A percentile compares a stretch with the other conserved stretches of the same genome.
Evolutionary conservation across 2,113 vertebrate species (phyloP).

Genomic region (Sphyrna mokarran): DNA sequence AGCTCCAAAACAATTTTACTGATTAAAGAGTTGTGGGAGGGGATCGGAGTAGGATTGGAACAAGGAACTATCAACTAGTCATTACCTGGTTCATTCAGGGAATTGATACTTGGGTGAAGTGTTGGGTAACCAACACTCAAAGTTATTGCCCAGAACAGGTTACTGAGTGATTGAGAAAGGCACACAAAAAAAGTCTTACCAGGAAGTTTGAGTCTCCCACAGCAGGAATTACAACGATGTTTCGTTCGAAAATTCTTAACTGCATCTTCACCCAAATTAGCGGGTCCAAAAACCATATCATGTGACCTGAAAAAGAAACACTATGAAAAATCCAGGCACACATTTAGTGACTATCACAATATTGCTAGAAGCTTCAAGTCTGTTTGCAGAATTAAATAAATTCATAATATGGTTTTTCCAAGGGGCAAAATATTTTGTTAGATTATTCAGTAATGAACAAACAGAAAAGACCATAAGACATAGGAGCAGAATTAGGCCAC

Average conservation of each 20-base stretch:
- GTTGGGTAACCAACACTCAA: neutral
- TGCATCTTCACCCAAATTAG: slow-evolving; percentile 93
- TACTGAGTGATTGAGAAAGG: neutral
- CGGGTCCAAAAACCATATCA: slow-evolving; percentile 95
- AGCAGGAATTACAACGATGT: slow-evolving; percentile 96
- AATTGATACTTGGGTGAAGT: neutral
- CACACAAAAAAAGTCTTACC: slow-evolving; percentile 58
- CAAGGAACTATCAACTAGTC: neutral
- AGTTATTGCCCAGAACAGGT: too few species aligned
- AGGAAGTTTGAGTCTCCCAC: slow-evolving; percentile 93
- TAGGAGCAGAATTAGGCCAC: neutral
- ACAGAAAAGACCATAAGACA: neutral
- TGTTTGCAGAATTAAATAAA: neutral
- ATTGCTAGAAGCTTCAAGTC: neutral
- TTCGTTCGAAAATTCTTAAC: slow-evolving; percentile 93
- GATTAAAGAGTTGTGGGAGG: too few species aligned
- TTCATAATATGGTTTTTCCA: neutral
- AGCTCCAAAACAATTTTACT: too few species aligned
- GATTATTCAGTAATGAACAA: neutral
- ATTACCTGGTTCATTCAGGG: neutral
- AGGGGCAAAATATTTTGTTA: neutral
- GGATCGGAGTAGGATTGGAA: too few species aligned
- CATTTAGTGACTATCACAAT: neutral
- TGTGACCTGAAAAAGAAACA: slow-evolving; percentile 64
- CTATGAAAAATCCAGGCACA: neutral